A percentile compares a stretch with the other conserved stretches of the same genome.
Conservation (phyloP, 2,113 vertebrate genomes). For the Notothenia coriiceps region DNA sequence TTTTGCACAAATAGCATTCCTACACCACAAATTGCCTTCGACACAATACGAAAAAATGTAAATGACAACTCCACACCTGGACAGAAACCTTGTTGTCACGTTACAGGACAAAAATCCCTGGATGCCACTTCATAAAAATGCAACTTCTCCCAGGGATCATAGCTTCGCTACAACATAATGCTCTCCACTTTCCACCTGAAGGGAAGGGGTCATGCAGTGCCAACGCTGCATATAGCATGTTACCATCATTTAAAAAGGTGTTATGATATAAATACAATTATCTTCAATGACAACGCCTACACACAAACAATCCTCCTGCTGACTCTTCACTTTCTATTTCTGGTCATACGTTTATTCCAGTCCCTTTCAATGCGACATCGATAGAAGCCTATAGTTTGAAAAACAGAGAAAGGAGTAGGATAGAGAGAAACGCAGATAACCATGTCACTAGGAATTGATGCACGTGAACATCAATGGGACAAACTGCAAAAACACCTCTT, state of each 20-base stretch:
- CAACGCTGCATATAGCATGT: background rate
- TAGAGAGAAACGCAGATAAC: background rate
- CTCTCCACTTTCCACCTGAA: too few relatives aligned
- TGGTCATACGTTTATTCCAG: conserved; percentile 24
- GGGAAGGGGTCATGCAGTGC: background rate
- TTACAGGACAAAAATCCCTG: background rate
- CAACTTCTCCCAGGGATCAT: background rate
- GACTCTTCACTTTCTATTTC: conserved; percentile 50
- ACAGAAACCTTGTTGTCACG: background rate
- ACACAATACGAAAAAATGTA: background rate
- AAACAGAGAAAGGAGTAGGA: conserved; percentile 8
- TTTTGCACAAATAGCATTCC: background rate
- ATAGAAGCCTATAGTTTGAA: conserved; percentile 14
- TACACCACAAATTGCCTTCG: background rate
- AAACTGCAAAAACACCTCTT: conserved; percentile 9
- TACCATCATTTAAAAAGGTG: background rate
- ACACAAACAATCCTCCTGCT: conserved; percentile 21
- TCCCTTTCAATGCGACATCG: conserved; percentile 26
- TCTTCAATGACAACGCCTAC: background rate
- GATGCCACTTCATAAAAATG: background rate
- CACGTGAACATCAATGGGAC: conserved; percentile 13
- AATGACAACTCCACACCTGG: background rate
- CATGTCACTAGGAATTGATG: background rate
- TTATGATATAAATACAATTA: background rate
- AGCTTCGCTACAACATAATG: background rate